Percentiles rank a stretch among this genome's conserved stretches.
phyloP scores from a whole-genome alignment of 2,113 vertebrate genomes.

The Pygoscelis antarcticus region DNA sequence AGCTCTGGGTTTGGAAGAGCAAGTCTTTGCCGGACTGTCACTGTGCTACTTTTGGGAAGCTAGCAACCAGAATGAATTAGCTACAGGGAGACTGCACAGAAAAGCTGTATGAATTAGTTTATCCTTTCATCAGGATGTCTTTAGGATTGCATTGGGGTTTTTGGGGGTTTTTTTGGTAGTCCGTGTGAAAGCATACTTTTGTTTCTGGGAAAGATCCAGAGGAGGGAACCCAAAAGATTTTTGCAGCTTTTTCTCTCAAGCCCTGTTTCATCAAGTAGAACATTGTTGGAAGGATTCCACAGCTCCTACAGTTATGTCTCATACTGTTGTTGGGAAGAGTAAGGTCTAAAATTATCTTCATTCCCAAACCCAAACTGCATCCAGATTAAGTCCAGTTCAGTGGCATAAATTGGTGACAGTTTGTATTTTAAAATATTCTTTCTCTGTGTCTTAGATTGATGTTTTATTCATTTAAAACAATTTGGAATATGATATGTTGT shows the following conservation, averaged over 20 bases:
- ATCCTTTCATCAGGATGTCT: not conserved
- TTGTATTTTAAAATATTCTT: not conserved
- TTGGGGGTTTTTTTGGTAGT: not conserved
- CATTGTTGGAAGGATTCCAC: not conserved
- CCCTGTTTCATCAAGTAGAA: not conserved
- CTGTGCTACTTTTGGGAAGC: not conserved
- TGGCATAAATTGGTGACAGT: not conserved
- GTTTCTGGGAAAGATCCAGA: not conserved
- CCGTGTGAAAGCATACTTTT: not conserved
- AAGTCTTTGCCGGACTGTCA: not conserved
- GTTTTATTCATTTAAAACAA: not conserved
- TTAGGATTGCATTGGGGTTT: not conserved
- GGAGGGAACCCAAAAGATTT: not conserved
- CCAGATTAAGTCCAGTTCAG: not conserved
- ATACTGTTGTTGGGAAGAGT: not conserved
- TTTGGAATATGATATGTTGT: not conserved
- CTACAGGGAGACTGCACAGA: not conserved
- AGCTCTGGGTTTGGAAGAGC: not conserved
- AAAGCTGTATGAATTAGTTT: not conserved
- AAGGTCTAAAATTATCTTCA: not conserved
- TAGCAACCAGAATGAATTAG: not conserved
- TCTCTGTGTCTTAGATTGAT: not conserved
- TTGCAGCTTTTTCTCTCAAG: not conserved
- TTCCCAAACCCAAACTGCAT: not conserved
- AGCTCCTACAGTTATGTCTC: rapidly evolving